Evolutionary conservation across 2,888 invertebrate species (phyloP), one percentile per base, ranked within the genome.

Genomic region (Caenorhabditis zanzibari): DNA sequence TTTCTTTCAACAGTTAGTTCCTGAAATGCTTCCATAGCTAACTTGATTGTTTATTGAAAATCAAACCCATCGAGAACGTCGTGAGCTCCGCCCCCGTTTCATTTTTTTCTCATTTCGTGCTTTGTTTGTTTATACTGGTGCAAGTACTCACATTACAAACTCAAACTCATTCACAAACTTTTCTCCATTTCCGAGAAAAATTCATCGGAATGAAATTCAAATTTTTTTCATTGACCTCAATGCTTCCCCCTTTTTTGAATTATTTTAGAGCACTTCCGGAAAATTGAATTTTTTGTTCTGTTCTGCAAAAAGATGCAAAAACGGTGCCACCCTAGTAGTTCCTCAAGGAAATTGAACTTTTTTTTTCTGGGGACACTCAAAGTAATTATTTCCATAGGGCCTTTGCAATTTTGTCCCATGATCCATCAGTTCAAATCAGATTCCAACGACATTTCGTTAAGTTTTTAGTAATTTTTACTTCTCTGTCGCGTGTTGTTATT

Each of bases 71-170:
- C 9, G n/a, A 22, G 19, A 59, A 38, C 38, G 59, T 38, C 44
- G 63, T 26, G 28, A 24, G 41, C 61, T 24, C 19, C 61, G 41
- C 61, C 56, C 61, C 12, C 19, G 35, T 41, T 19, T 5, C n/a
- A 35, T 28, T 32, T 32, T 66, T 68, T 68, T 68, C 38, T 38
- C 24, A 54, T 54, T 54, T 49, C 26, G 68, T 54, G 54, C 54
- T 68, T 16, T 68, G 54, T 68, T 68, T 68, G 68, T 68, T 68
- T 68, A 68, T 68, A 68, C 52, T 49, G 52, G 66, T 64, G 64
- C 32, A 66, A 66, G 66, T 68, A 52, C 68, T 68, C 68, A 52
- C 54, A 68, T 68, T 68, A 54, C 68, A 68, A 68, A 54, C 68
- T 68, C 38, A 54, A 52, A 68, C 38, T 68, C 54, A 54, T 68